phyloP scores from a whole-genome alignment of 2,888 invertebrate genomes.

The Synanthedon formicaeformis region DNA sequence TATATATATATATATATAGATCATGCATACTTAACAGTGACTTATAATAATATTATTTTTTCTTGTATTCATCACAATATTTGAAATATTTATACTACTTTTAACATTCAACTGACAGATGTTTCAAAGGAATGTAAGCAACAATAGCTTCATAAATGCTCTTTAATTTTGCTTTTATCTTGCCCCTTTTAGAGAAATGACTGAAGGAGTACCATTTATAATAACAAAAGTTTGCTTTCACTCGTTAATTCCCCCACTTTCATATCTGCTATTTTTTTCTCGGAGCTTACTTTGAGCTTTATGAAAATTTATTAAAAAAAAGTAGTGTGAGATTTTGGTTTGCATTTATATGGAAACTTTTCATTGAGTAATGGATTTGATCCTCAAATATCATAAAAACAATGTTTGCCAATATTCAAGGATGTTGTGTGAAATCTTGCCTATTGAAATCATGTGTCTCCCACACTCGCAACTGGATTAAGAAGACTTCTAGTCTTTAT shows the following conservation, averaged over 20 bases:
- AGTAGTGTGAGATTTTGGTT: no score
- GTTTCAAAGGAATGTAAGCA: conserved; percentile 3
- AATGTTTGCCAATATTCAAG: no score
- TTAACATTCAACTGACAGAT: conserved; percentile 17
- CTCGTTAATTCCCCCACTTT: conserved; percentile 16
- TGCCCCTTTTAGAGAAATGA: conserved; percentile 30
- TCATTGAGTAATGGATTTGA: no score
- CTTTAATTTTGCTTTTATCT: conserved; percentile 37
- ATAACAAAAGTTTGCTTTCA: conserved; percentile 24
- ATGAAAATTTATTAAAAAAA: not conserved
- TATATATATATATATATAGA: no score
- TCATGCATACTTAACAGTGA: no score
- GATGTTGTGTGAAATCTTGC: no score
- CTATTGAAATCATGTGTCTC: no score
- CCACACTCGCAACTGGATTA: no score
- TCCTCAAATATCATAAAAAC: no score
- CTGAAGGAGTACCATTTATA: conserved; percentile 19
- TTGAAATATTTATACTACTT: conserved; percentile 13
- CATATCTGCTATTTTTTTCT: not conserved
- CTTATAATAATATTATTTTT: not conserved
- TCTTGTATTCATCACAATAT: conserved; percentile 12
- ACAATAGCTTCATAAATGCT: conserved; percentile 24
- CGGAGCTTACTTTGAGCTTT: not conserved
- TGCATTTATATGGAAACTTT: no score
- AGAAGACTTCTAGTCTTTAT: no score